These are phyloP conservation scores for Coecobrya sp. DNA, from an alignment of 2,888 invertebrate genomes.

Conservation along the genomic window DNA sequence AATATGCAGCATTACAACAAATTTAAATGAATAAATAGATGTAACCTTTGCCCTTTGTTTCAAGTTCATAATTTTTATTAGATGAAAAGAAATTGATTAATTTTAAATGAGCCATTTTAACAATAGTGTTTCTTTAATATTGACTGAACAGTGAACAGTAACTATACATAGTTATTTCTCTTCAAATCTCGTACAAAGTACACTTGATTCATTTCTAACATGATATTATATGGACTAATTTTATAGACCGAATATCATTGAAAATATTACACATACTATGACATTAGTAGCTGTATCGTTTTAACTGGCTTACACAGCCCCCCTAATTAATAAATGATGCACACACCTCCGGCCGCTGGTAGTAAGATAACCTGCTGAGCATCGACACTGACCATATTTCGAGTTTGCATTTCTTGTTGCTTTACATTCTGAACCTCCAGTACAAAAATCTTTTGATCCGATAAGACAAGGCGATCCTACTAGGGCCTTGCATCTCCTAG, in stretches of 20 bases:
- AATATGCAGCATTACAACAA: too few relatives aligned
- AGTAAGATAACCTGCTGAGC: conserved; percentile 58
- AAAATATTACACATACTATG: not conserved
- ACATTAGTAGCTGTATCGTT: not conserved
- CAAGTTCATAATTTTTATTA: too few relatives aligned
- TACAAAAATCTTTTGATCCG: conserved; percentile 63
- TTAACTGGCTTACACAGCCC: conserved; percentile 6
- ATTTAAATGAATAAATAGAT: too few relatives aligned
- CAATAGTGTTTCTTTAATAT: too few relatives aligned
- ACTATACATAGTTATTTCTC: too few relatives aligned
- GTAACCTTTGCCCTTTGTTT: too few relatives aligned
- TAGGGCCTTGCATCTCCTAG: conserved; percentile 62
- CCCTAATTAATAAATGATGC: conserved; percentile 63
- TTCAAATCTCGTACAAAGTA: too few relatives aligned
- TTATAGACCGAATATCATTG: not conserved
- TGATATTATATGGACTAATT: too few relatives aligned
- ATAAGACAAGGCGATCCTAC: conserved; percentile 59
- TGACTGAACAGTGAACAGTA: too few relatives aligned
- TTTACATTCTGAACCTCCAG: conserved; percentile 64
- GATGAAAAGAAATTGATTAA: too few relatives aligned
- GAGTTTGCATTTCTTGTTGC: conserved; percentile 50
- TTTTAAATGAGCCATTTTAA: too few relatives aligned
- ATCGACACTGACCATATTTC: conserved; percentile 67
- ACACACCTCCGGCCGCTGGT: conserved; percentile 60
- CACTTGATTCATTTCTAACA: too few relatives aligned